Conservation (phyloP, 2,888 invertebrate genomes). For the Pseudoips prasinana region DNA sequence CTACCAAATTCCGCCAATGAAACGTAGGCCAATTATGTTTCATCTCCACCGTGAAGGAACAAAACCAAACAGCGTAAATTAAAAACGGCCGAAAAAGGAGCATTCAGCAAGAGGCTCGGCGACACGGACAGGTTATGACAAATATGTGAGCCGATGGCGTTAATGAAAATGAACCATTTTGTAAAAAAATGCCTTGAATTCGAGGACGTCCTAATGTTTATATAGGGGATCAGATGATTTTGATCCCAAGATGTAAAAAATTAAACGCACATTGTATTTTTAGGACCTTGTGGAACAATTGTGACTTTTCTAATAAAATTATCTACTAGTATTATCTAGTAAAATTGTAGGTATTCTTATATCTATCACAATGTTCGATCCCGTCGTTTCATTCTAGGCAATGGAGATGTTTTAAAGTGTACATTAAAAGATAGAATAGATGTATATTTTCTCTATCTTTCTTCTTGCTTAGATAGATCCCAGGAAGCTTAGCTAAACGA, state of each 20-base stretch:
- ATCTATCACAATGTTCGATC: too few species aligned
- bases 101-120: slow-evolving; percentile 48
- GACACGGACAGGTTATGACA: slow-evolving; percentile 75
- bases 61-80: slow-evolving; percentile 73
- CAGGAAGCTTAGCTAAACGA: too few species aligned
- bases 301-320: too few species aligned
- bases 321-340: too few species aligned
- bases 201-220: slow-evolving; percentile 44
- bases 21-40: slow-evolving; percentile 48
- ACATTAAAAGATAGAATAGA: too few species aligned
- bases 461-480: too few species aligned
- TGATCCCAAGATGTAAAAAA: slow-evolving; percentile 22
- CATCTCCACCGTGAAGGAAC: slow-evolving; percentile 55
- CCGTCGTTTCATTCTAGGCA: too few species aligned
- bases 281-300: too few species aligned
- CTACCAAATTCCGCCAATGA: slow-evolving; percentile 46
- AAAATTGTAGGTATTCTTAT: too few species aligned
- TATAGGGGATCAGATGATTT: slow-evolving; percentile 36
- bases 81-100: slow-evolving; percentile 75
- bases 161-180: slow-evolving; percentile 78
- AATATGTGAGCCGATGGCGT: slow-evolving; percentile 79
- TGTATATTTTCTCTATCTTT: too few species aligned
- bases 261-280: too few species aligned
- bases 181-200: slow-evolving; percentile 50
- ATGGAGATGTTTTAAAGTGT: too few species aligned